Percentiles rank a stretch among this genome's conserved stretches.
Conservation (phyloP, 2,113 vertebrate genomes). For the Cyprinus carpio region DNA sequence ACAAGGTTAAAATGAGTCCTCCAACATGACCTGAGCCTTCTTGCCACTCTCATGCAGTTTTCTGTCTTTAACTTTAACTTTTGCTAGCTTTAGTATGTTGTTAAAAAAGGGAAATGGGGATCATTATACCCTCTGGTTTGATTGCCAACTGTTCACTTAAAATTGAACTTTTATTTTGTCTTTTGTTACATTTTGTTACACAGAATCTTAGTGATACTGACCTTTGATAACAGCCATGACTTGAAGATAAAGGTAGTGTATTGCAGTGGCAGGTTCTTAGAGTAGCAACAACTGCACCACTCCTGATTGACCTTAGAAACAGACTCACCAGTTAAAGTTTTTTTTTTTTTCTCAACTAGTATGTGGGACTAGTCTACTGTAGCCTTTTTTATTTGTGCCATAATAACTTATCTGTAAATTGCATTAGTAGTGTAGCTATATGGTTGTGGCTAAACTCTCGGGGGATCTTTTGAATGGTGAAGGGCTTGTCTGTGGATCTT, state of each 20-base stretch:
- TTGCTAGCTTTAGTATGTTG: conserved; percentile 35
- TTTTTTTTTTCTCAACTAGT: conserved; percentile 12
- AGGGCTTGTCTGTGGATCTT: conserved; percentile 38
- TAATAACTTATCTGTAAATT: conserved; percentile 49
- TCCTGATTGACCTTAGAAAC: conserved; percentile 13
- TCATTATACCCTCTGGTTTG: conserved; percentile 10
- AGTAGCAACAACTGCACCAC: too few relatives aligned
- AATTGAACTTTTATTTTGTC: not conserved
- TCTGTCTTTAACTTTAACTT: not conserved
- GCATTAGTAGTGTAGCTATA: conserved; percentile 42
- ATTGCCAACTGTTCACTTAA: conserved; percentile 9
- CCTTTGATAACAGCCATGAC: not conserved
- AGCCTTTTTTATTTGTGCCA: conserved; percentile 56
- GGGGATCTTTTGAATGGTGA: conserved; percentile 39
- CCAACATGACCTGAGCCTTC: conserved; percentile 47
- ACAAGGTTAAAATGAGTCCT: conserved; percentile 47
- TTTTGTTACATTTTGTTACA: not conserved
- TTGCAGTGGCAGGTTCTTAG: not conserved
- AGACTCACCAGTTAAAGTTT: not conserved
- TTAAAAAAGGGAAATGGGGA: not conserved
- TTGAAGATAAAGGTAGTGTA: not conserved
- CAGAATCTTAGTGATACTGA: conserved; percentile 5
- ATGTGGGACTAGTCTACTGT: conserved; percentile 53
- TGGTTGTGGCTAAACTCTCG: conserved; percentile 25
- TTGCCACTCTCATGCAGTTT: conserved; percentile 13